A percentile compares a stretch with the other conserved stretches of the same genome.
Conservation (phyloP, 2,113 vertebrate genomes). For the Aegithalos caudatus region DNA sequence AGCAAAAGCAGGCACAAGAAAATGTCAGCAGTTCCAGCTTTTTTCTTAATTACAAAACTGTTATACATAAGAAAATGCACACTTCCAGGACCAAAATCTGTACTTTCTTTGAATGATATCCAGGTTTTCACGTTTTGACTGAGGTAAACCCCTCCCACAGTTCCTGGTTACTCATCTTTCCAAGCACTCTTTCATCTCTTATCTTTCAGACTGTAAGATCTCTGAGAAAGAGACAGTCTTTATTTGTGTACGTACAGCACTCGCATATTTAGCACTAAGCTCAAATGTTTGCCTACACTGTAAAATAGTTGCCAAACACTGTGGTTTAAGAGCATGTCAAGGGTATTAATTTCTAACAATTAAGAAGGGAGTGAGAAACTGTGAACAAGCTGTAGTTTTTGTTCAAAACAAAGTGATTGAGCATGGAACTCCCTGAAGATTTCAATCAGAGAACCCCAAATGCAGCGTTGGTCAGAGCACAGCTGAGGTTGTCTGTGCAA, state of each 20-base stretch:
- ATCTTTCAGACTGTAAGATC: slow-evolving; percentile 50
- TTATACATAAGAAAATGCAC: neutral
- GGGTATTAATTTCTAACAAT: slow-evolving; percentile 3
- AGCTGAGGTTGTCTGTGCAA: neutral
- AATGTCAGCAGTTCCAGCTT: neutral
- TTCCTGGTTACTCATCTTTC: slow-evolving; percentile 9
- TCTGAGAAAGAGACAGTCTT: slow-evolving; percentile 38
- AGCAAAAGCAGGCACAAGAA: neutral
- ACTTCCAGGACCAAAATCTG: neutral
- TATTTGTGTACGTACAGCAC: slow-evolving; percentile 39
- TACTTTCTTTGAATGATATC: neutral
- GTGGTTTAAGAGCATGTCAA: neutral
- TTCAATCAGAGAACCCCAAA: neutral
- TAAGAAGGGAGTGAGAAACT: neutral
- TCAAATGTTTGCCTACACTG: neutral
- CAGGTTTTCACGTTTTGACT: neutral
- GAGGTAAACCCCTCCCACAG: neutral
- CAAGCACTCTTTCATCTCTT: slow-evolving; percentile 45
- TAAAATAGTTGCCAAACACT: neutral
- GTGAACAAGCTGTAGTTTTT: neutral
- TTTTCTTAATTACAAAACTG: neutral
- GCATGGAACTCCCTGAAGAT: neutral
- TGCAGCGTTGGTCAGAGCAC: accelerated
- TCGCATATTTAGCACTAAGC: neutral
- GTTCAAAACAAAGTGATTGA: neutral